Evolutionary conservation across 2,113 vertebrate genomes (phyloP).

Genomic region (Erinaceus europaeus): DNA sequence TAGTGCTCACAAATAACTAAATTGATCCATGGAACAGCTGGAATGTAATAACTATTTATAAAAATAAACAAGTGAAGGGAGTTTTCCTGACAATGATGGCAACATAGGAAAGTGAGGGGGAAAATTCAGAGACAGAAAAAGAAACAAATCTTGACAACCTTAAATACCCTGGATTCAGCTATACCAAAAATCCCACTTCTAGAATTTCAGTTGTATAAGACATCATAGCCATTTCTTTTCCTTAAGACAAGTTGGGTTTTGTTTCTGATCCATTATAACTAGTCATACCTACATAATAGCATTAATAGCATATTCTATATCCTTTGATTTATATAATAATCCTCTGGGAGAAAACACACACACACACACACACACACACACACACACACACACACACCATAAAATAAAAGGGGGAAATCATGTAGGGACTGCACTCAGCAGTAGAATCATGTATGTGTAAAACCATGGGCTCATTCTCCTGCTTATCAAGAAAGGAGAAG

Average conservation of each 20-base stretch:
- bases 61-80: background rate
- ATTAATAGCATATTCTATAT: background rate
- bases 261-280: constrained; percentile 6
- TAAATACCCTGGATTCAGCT: background rate
- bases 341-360: background rate
- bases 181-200: background rate
- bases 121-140: background rate
- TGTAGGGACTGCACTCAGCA: no score
- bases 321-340: background rate
- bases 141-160: background rate
- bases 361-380: no score
- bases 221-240: background rate
- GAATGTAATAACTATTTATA: background rate
- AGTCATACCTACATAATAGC: constrained; percentile 13
- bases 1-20: background rate
- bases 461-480: background rate
- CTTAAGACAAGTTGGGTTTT: background rate
- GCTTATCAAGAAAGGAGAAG: background rate
- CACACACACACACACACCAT: no score
- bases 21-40: background rate
- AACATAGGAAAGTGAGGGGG: background rate
- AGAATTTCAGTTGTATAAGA: background rate
- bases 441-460: no score
- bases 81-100: background rate
- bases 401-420: no score